Base-by-base conservation (phyloP, 2,113 vertebrate species). In the Elephantulus edwardii region DNA sequence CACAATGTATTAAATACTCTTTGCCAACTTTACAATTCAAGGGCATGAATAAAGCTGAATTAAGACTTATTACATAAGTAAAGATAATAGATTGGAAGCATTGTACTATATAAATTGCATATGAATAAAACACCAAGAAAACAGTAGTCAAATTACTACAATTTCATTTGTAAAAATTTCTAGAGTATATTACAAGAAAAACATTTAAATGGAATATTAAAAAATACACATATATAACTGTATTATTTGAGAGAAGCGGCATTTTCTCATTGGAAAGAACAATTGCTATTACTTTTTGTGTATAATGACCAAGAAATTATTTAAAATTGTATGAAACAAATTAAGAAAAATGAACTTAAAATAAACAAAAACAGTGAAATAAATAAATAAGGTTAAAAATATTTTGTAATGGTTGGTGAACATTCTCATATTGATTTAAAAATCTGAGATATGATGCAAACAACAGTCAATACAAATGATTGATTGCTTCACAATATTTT, bases 301-400 rank as follows among this genome's bases (percentile, higher is more conserved):
- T 91, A 7, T 68, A 95, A 90, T 78, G 44, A 92, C 64, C 93
- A 75, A 94, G 90, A 75, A 52, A 62, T 33, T 71, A 0, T 88
- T 81, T 74, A 74, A 86, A 88, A 12, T 50, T 44, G 5, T 75
- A 52, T 93, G 81, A 74, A 95, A 30, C 22, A 40, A 16, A 78
- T 92, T n/a, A 88, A 86, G 66, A 93, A 95, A 94, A 17, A 0
- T 38, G 84, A 89, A 89, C 28, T 48, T 9, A 70, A 70, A 79
- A n/a, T 40, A 48, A 50, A 52, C 68, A 46, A 84, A 76, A 38
- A 6, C 58, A 62, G 44, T 8, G 2, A 82, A 40, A 3, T 77
- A 33, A 19, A 79, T 81, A 91, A 88, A 89, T 88, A 88, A 92
- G 19, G 46, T 79, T 88, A 92, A 90, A 90, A 76, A 86, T 52